Base-by-base conservation (phyloP, 1,140 invertebrate genomes). In the Drosophila arizonae region DNA sequence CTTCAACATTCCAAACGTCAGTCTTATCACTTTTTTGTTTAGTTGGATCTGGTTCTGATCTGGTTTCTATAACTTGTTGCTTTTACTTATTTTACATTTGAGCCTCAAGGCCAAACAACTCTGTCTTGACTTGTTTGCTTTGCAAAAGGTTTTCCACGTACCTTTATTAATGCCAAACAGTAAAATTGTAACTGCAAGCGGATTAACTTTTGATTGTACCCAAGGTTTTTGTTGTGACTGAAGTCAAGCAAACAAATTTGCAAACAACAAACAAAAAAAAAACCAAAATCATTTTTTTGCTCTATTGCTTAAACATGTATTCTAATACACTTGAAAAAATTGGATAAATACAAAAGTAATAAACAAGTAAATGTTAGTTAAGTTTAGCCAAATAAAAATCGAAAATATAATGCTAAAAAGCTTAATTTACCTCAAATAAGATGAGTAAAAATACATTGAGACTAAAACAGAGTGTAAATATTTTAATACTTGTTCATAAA, bases 31-130 rank as follows among this genome's bases (percentile, higher is more conserved):
- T 17, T 62, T 61, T 36, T 36, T 67, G 2, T 10, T 33, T 33
- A 33, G 33, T 45, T 45, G 6, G 11, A 36, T 36, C 36, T 41
- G 24, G 57, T 69, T 73, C 71, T 73, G 50, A 28, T 63, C 60
- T 50, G 26, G 36, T 56, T 56, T 61, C 17, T 10, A 61, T 56
- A 61, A 48, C 41, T 64, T 64, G 45, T 55, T 21, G 24, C 10
- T 33, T 10, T 54, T 56, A n/a, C 13, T 24, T 43, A 24, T 39
- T 54, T 36, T 48, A 6, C 11, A 24, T 36, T 52, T 61, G 36
- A 24, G 36, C 11, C 36, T 62, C 71, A 73, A 73, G 68, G 71
- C 33, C 71, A 73, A 73, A 56, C 65, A 43, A 26, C 65, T 73
- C 51, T 61, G 48, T 33, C 17, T 39, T 11, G 28, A 72, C 70